Evolutionary conservation across 1,140 invertebrate genomes (phyloP), one percentile per base, ranked within the genome.

Genomic region (Proales similis): DNA sequence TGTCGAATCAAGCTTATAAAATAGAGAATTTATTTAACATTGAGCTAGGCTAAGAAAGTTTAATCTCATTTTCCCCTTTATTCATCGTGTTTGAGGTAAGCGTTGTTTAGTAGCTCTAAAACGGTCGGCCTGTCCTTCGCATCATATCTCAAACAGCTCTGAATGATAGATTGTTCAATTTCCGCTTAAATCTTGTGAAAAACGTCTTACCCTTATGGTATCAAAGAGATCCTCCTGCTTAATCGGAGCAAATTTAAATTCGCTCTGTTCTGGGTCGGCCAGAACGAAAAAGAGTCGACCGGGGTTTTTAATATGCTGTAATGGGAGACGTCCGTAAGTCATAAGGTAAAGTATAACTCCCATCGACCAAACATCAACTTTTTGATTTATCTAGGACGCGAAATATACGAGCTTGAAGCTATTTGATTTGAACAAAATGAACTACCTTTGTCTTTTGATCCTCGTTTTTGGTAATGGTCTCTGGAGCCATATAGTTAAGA

Each of bases 311-410:
- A 93, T 83, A 70, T 91, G 83, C 30, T 87, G 83, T 75, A 95
- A 97, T 3, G 93, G 93, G 0, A 90, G 90, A 49, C 80, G 79
- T 2, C 88, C 85, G 74, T 93, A 96, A 9, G 92, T 82, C 71
- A 96, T 79, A 72, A 87, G 84, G 73, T 95, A 97, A 22, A 98
- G 78, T 65, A 97, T 98, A 73, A 92, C 95, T 12, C 93, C 93
- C 26, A 97, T 77, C 0, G 90, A 93, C 93, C 93, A 97, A 12
- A 98, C 87, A 75, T 98, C 93, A 11, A 89, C 89, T 69, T 90
- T 91, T 60, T 83, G 86, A 63, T 85, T 86, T 61, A 95, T 86
- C 87, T 93, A n/a, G n/a, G n/a, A n/a, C n/a, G n/a, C n/a, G 72
- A 60, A 79, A 73, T 4, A 65, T 19, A 49, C 38, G n/a, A 20